These are phyloP conservation scores for Spizaetus ornatus DNA, from an alignment of 2,113 vertebrate species.

Conservation along the genomic window DNA sequence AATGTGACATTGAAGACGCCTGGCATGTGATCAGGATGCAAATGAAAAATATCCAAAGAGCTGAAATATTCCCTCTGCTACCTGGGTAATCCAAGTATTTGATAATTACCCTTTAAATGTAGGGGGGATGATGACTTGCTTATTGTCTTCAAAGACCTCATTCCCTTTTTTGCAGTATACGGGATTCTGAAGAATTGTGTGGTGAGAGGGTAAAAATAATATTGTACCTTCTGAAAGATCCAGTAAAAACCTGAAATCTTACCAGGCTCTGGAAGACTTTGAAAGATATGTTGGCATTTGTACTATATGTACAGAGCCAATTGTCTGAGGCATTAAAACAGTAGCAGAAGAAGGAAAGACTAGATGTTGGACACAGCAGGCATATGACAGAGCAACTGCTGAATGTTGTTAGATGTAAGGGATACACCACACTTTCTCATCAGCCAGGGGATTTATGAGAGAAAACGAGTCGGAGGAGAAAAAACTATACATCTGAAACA, in stretches of 20 bases:
- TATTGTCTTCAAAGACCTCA: background rate
- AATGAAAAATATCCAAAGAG: background rate
- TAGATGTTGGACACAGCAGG: background rate
- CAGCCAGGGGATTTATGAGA: background rate
- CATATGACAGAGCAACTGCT: background rate
- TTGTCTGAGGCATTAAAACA: background rate
- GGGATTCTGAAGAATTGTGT: background rate
- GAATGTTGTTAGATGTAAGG: background rate
- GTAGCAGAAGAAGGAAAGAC: background rate
- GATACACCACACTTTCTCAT: background rate
- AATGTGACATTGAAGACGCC: background rate
- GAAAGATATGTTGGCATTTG: background rate
- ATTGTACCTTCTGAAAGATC: background rate
- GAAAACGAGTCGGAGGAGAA: background rate
- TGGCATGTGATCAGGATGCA: background rate
- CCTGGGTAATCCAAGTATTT: background rate
- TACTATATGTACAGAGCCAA: background rate
- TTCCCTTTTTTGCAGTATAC: background rate
- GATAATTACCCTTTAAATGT: background rate
- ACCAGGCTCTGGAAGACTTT: background rate
- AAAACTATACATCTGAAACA: background rate
- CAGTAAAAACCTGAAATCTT: background rate
- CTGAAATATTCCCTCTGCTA: background rate
- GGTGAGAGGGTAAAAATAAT: background rate
- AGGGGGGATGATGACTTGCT: background rate